Percentiles rank a stretch among this genome's conserved stretches.
Evolutionary conservation across 2,797 vertebrate species (phyloP).

Genomic region (Anguilla pacifica): DNA sequence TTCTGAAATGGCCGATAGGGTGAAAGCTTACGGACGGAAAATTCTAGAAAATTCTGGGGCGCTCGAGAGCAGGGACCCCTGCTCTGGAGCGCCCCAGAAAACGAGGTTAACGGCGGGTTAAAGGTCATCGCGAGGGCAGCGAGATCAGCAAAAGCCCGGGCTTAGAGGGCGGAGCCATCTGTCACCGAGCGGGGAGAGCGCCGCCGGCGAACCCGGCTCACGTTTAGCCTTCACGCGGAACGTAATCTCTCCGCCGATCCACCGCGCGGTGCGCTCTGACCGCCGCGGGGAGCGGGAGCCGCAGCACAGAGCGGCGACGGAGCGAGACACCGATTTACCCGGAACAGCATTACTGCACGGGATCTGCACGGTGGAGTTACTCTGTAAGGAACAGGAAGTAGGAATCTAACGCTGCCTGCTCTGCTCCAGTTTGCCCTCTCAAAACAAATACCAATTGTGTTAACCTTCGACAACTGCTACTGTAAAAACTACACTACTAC

Average conservation of each 20-base stretch:
- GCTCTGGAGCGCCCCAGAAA: not conserved
- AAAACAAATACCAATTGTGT: not conserved
- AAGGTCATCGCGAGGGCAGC: not conserved
- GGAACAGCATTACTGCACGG: not conserved
- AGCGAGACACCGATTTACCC: not conserved
- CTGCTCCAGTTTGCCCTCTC: not conserved
- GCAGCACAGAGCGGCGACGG: not conserved
- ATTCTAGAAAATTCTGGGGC: too few species aligned
- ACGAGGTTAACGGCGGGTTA: not conserved
- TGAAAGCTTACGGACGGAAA: not conserved
- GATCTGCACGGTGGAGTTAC: not conserved
- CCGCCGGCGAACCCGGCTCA: constrained; percentile 25
- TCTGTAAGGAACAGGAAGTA: not conserved
- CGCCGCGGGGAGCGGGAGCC: not conserved
- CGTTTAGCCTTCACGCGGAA: constrained; percentile 21
- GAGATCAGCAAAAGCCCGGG: not conserved
- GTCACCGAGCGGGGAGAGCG: not conserved
- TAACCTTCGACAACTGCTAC: not conserved
- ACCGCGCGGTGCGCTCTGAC: not conserved
- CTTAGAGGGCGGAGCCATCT: not conserved
- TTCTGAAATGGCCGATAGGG: not conserved
- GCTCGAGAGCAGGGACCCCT: not conserved
- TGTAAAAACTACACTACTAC: too few species aligned
- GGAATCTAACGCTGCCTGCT: not conserved
- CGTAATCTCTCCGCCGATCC: not conserved